Conservation (phyloP, 2,113 vertebrate genomes). For the Scomber scombrus region DNA sequence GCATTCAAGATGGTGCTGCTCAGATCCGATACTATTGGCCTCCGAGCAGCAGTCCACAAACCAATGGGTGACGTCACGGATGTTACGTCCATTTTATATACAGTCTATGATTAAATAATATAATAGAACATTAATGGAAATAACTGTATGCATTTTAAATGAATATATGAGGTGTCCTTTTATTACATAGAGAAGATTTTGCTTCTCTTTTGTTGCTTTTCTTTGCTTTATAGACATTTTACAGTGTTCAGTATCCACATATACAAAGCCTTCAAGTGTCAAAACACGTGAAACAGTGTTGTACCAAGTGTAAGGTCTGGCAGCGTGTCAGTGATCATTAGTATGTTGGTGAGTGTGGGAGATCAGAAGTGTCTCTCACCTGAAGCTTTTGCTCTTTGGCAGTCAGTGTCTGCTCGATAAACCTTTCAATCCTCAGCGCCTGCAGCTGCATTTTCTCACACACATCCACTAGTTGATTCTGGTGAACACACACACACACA, state of each 20-base stretch:
- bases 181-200: no score
- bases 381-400: slow-evolving; percentile 88
- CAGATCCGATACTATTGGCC: no score
- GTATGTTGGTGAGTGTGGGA: slow-evolving; percentile 7
- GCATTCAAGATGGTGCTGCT: no score
- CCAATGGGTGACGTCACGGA: no score
- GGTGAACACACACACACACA: slow-evolving; percentile 19
- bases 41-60: no score
- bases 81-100: no score
- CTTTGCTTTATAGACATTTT: no score
- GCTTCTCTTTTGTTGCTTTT: no score
- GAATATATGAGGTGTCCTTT: no score
- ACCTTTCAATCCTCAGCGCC: slow-evolving; percentile 88
- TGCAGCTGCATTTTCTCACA: slow-evolving; percentile 95
- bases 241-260: background rate
- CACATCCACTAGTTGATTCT: slow-evolving; percentile 93
- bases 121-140: background rate
- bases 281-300: slow-evolving; percentile 17
- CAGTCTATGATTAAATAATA: no score
- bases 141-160: background rate
- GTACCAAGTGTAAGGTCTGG: background rate
- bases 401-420: slow-evolving; percentile 87
- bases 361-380: slow-evolving; percentile 78
- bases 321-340: background rate
- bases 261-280: background rate